Base-by-base conservation (phyloP, 2,888 invertebrate genomes). In the Anoplius nigerrimus region DNA sequence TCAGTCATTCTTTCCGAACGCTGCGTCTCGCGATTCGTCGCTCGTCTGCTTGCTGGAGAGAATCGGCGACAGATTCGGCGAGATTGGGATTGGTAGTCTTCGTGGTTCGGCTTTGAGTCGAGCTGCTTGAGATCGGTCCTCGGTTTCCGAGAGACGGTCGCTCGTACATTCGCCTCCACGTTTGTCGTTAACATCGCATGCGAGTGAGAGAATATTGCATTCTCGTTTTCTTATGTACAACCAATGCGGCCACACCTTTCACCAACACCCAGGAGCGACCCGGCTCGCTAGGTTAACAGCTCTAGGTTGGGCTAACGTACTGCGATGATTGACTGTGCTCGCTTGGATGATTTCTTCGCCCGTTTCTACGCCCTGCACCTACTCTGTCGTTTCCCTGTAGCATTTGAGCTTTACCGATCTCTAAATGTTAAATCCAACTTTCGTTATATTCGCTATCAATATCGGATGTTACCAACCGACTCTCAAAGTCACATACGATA, bases 221-320 rank as follows among this genome's bases (percentile, higher is more conserved):
- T 86, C 86, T 85, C 81, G 83, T 82, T 84, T 85, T 86, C 84
- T 86, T 80, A 80, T 82, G 82, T 81, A 74, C 48, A 69, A 75
- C 75, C 75, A 80, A 75, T 77, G 75, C 78, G 80, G 86, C 87
- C 87, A 87, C 87, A 87, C 87, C 87, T 87, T 87, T 87, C 86
- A 87, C 86, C 86, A 82, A 86, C 83, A 84, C 84, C 83, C 82
- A 82, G 75, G 75, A 71, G 53, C n/a, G n/a, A n/a, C 45, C 16
- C 56, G 27, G 65, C 24, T 76, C 67, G 59, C 63, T 60, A 54
- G 60, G 55, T 54, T 48, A 64, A 51, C 22, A 53, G 63, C 67
- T 68, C 67, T 68, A 72, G 71, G 63, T 66, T 69, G 66, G 34
- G 46, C 42, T 55, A 62, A 58, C 62, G 56, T 34, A 59, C 67